phyloP scores from a whole-genome alignment of 2,113 vertebrate genomes.

The Strix uralensis region DNA sequence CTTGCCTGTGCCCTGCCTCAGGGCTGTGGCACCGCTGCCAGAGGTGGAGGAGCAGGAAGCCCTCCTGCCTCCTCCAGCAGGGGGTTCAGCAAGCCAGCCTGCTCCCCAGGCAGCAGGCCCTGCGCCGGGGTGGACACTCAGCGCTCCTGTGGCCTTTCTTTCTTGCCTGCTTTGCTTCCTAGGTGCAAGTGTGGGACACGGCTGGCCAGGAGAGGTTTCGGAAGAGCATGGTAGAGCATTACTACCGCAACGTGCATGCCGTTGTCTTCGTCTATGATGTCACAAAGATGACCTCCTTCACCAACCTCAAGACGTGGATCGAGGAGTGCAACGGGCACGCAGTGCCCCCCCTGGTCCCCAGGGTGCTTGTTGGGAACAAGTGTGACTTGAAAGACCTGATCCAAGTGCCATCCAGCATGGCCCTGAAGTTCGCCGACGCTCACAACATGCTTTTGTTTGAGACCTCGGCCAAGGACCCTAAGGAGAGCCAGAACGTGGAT shows the following conservation, averaged over 20 bases:
- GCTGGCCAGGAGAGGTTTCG: conserved; percentile 95
- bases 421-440: conserved; percentile 92
- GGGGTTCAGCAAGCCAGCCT: rapidly evolving
- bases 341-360: conserved; percentile 87
- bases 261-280: conserved; percentile 97
- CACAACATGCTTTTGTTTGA: conserved; percentile 98
- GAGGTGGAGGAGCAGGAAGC: background rate
- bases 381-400: conserved; percentile 94
- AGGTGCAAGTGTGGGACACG: conserved; percentile 98
- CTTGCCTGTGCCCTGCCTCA: background rate
- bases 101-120: background rate
- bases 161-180: background rate
- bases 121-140: rapidly evolving
- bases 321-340: conserved; percentile 95
- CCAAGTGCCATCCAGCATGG: conserved; percentile 93
- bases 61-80: background rate
- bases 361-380: conserved; percentile 97
- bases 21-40: background rate
- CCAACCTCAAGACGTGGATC: conserved; percentile 95
- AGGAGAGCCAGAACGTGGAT: conserved; percentile 94
- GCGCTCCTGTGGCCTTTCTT: background rate
- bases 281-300: conserved; percentile 95
- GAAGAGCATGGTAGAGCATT: conserved; percentile 97
- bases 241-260: conserved; percentile 94
- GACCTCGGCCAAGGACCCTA: conserved; percentile 96